A percentile compares a stretch with the other conserved stretches of the same genome.
Conservation (phyloP, 2,113 vertebrate species). For the Psammodynastes pulverulentus region DNA sequence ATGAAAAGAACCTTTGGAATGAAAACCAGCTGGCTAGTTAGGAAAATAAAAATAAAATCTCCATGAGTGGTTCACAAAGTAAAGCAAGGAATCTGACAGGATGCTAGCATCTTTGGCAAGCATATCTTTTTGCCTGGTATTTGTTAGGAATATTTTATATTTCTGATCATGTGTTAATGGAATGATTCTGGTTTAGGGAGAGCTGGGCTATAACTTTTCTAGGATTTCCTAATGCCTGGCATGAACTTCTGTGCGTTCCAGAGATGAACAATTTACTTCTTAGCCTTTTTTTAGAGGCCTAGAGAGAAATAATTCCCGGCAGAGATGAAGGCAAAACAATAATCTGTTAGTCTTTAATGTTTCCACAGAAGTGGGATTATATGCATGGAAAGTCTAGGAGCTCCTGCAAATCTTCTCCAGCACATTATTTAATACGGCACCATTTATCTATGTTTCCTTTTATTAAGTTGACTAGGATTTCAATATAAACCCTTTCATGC, state of each 20-base stretch:
- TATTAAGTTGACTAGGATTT: not conserved
- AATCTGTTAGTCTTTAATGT: not conserved
- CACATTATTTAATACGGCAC: not conserved
- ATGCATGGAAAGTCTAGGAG: not conserved
- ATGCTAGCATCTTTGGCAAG: not conserved
- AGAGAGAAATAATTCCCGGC: not conserved
- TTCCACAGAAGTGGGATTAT: not conserved
- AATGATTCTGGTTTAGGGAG: not conserved
- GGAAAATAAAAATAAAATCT: not conserved
- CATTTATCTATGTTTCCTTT: not conserved
- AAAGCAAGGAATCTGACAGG: not conserved
- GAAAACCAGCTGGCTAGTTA: not conserved
- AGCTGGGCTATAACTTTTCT: not conserved
- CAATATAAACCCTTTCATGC: not conserved
- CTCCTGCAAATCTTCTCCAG: not conserved
- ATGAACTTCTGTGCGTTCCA: not conserved
- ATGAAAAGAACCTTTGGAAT: not conserved
- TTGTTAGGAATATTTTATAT: not conserved
- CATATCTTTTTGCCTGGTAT: not conserved
- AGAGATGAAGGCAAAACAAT: not conserved
- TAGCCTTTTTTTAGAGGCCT: not conserved
- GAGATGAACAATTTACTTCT: not conserved
- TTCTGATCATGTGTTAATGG: not conserved
- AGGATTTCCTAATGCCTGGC: slow-evolving; percentile 3
- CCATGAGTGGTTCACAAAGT: not conserved